These are phyloP conservation scores for Maniola jurtina DNA, from an alignment of 1,140 invertebrate species.

Conservation along the genomic window DNA sequence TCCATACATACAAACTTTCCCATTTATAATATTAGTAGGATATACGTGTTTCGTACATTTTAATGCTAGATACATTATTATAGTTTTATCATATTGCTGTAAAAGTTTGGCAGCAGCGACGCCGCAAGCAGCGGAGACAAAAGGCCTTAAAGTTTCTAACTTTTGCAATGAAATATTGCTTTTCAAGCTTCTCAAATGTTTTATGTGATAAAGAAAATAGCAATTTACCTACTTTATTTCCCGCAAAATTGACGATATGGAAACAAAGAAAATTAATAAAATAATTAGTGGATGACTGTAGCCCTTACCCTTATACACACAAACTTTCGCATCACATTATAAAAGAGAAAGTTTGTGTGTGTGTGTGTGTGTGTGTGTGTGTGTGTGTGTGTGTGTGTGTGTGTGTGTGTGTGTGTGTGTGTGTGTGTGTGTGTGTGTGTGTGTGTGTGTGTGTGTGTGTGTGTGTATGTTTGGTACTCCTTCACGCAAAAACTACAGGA, in stretches of 20 bases:
- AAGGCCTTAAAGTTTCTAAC: constrained; percentile 2
- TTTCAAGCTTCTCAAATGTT: constrained; percentile 1
- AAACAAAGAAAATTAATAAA: not conserved
- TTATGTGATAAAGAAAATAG: not conserved
- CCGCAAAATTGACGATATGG: not conserved
- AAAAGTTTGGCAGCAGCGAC: not conserved
- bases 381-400: too few species aligned
- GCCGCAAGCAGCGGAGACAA: not conserved
- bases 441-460: too few species aligned
- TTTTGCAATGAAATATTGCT: constrained; percentile 9
- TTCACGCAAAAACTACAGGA: too few species aligned
- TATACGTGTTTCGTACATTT: too few species aligned
- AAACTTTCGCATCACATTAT: too few species aligned
- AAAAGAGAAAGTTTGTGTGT: too few species aligned
- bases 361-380: too few species aligned
- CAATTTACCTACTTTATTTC: not conserved
- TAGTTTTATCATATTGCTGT: constrained; percentile 5
- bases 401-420: too few species aligned
- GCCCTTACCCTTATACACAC: not conserved
- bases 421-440: too few species aligned
- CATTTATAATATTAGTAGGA: too few species aligned
- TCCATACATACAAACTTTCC: too few species aligned
- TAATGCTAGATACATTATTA: not conserved
- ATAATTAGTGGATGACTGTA: not conserved
- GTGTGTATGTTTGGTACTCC: too few species aligned